These are phyloP conservation scores for Hylaeus volcanicus DNA, from an alignment of 1,140 invertebrate genomes.

Conservation along the genomic window DNA sequence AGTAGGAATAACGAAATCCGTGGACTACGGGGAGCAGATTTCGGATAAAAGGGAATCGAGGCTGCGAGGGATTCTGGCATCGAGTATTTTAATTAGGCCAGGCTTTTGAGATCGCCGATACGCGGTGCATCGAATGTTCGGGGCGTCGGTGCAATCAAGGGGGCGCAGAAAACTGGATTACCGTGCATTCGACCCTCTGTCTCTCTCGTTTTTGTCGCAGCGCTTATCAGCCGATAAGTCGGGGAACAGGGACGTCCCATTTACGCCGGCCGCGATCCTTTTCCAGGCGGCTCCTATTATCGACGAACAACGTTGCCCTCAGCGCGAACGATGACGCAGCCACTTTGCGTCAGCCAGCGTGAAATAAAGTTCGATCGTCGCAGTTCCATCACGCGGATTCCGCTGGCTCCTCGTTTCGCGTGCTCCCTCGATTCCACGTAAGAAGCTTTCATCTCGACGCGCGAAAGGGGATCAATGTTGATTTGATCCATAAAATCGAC, in stretches of 20 bases:
- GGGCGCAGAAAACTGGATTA: constrained; percentile 49
- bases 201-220: constrained; percentile 33
- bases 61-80: neutral
- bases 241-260: constrained; percentile 47
- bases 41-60: constrained; percentile 24
- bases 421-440: too few relatives aligned
- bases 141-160: constrained; percentile 28
- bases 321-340: constrained; percentile 11
- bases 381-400: neutral
- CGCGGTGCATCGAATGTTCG: constrained; percentile 1
- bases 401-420: neutral
- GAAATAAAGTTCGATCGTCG: constrained; percentile 24
- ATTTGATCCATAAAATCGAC: too few relatives aligned
- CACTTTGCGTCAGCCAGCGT: constrained; percentile 20
- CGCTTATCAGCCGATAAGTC: constrained; percentile 49
- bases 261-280: constrained; percentile 24
- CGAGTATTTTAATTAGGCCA: constrained; percentile 51
- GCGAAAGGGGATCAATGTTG: too few relatives aligned
- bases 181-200: constrained; percentile 13
- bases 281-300: constrained; percentile 30
- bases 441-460: too few relatives aligned
- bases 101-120: constrained; percentile 45
- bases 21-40: neutral
- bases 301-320: constrained; percentile 14
- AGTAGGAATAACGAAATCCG: constrained; percentile 26